Percentiles rank a stretch among this genome's conserved stretches.
Evolutionary conservation across 2,888 invertebrate genomes (phyloP).

Genomic region (Formica aserva): DNA sequence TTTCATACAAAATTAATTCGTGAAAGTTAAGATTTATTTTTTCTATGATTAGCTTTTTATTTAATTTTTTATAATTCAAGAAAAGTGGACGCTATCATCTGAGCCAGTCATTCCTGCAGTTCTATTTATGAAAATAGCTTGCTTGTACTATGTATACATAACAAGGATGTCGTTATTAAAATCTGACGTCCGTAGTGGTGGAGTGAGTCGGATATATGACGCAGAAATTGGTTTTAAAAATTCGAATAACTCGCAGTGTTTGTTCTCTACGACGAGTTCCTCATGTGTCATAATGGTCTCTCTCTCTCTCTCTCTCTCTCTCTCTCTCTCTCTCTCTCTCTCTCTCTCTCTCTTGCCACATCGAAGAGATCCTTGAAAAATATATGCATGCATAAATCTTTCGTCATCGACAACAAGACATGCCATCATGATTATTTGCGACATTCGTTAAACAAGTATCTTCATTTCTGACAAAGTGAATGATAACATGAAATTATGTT

Average conservation of each 20-base stretch:
- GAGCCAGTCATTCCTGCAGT: neutral
- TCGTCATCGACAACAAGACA: slow-evolving; percentile 27
- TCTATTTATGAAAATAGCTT: neutral
- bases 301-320: slow-evolving; percentile 14
- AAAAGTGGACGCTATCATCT: too few relatives aligned
- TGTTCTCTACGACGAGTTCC: slow-evolving; percentile 15
- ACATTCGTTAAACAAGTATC: slow-evolving; percentile 27
- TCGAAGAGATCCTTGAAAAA: slow-evolving; percentile 42
- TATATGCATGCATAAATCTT: slow-evolving; percentile 10
- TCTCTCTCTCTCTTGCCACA: slow-evolving; percentile 23
- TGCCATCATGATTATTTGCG: slow-evolving; percentile 37
- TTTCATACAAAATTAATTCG: neutral
- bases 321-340: slow-evolving; percentile 1
- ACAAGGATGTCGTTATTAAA: neutral
- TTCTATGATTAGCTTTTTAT: neutral
- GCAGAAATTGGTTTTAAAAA: slow-evolving; percentile 1
- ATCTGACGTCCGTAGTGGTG: neutral
- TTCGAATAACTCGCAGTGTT: slow-evolving; percentile 22
- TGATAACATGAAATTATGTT: neutral
- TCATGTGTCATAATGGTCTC: slow-evolving; percentile 5
- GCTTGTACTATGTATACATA: neutral
- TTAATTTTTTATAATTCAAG: slow-evolving; percentile 1
- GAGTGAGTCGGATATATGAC: neutral
- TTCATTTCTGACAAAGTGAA: slow-evolving; percentile 18
- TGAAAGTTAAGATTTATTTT: neutral